Evolutionary conservation across 2,797 vertebrate species (phyloP).

Genomic region (Pachyuromys duprasi): DNA sequence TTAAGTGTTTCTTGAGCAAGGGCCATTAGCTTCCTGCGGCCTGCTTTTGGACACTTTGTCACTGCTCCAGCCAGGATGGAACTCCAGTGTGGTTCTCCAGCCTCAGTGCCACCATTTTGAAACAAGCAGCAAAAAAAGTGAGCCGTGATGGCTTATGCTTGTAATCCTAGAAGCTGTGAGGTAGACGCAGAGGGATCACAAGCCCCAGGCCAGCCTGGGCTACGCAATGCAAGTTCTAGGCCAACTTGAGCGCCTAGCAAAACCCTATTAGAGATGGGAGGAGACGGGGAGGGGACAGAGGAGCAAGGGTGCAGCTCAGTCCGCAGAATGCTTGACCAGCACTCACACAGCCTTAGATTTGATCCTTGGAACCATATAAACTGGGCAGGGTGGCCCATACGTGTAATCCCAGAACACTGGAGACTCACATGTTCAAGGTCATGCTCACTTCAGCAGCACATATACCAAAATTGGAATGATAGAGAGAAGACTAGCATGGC

Average conservation of each 20-base stretch:
- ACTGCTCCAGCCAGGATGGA: neutral
- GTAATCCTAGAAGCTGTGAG: neutral
- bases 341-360: no score
- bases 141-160: neutral
- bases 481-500: no score
- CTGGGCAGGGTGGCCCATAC: neutral
- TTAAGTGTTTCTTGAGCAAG: conserved; percentile 64
- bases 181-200: neutral
- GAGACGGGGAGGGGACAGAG: neutral
- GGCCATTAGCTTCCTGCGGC: conserved; percentile 48
- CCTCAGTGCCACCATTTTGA: neutral
- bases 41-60: neutral
- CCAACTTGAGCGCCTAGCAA: neutral
- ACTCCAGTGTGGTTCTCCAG: neutral
- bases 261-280: neutral
- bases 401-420: neutral
- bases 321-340: neutral
- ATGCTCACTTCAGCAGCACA: no score
- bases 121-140: neutral
- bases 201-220: neutral
- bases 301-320: no score
- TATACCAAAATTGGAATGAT: no score
- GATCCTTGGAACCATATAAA: neutral
- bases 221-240: neutral
- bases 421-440: no score